These are phyloP conservation scores for Nyctibius grandis DNA, from an alignment of 2,797 vertebrate species.

Conservation along the genomic window DNA sequence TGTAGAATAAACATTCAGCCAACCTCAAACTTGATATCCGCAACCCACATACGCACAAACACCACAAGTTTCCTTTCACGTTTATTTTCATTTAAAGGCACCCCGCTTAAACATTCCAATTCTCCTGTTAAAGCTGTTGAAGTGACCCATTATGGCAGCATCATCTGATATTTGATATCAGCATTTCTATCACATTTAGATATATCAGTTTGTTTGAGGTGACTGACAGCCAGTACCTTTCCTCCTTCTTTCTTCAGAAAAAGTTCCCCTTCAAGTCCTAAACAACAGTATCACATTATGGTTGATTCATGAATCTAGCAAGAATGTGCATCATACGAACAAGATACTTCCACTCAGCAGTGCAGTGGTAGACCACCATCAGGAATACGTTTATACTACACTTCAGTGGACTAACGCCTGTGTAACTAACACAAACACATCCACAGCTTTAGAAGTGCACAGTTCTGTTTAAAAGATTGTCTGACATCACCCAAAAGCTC, in stretches of 20 bases:
- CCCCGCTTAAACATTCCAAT: neutral
- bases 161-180: neutral
- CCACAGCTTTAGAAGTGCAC: neutral
- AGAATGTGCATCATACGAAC: neutral
- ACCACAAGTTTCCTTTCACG: neutral
- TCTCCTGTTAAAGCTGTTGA: neutral
- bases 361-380: neutral
- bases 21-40: neutral
- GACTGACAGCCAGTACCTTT: neutral
- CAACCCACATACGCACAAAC: neutral
- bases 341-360: neutral
- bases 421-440: accelerated
- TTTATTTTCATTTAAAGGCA: neutral
- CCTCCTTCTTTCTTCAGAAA: neutral
- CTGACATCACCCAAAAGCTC: neutral
- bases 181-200: neutral
- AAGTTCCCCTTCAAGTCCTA: neutral
- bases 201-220: neutral
- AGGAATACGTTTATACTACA: neutral
- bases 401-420: neutral
- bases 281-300: neutral
- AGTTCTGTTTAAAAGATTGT: neutral
- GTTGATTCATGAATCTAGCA: neutral
- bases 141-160: neutral
- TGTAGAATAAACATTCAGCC: neutral